Base-by-base conservation (phyloP, 2,888 invertebrate species). In the Eupithecia insigniata region DNA sequence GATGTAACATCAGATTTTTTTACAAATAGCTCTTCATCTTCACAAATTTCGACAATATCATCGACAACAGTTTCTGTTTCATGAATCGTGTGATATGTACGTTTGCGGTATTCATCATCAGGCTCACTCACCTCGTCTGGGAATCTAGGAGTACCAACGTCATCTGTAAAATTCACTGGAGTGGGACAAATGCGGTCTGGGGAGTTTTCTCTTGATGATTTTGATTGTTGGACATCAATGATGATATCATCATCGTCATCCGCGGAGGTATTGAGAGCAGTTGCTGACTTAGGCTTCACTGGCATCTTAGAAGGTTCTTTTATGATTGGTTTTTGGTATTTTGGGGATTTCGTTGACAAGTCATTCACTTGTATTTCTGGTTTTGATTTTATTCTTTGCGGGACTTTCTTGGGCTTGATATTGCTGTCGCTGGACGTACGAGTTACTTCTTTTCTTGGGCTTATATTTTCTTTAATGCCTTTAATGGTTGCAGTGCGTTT, bases 41-140 rank as follows among this genome's bases (percentile, higher is more conserved):
- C 95, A 75, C 91, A 89, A 80, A 95, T 95, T 84, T 95, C 95
- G 51, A 94, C 90, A 76, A 95, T 94, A 71, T 94, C 93, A 80
- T 96, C 95, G 0, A 94, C 95, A 46, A 95, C 94, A 32, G 96
- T 95, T 78, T 96, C 96, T 30, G 95, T 93, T 90, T 96, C 96
- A 75, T 93, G 93, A 32, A 94, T 94, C 0, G 89, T 92, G 68
- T 92, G 90, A 79, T 94, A 82, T 43, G 87, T 83, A 62, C 91
- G 86, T 74, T 86, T 90, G 22, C 84, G 86, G 16, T 92, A 90
- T 46, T 95, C 95, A 81, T 97, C 97, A 78, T 97, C 97, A 0
- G 97, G 97, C 86, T 97, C 97, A 81, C 95, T 95, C 0, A 97
- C 96, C 82, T 95, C 95, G 85, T 97, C 97, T 0, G 97, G 97